Percentiles rank a stretch among this genome's conserved stretches.
Evolutionary conservation across 92 coral and sea anemone species (phyloP).

Genomic region (Zoanthus sansibaricus): DNA sequence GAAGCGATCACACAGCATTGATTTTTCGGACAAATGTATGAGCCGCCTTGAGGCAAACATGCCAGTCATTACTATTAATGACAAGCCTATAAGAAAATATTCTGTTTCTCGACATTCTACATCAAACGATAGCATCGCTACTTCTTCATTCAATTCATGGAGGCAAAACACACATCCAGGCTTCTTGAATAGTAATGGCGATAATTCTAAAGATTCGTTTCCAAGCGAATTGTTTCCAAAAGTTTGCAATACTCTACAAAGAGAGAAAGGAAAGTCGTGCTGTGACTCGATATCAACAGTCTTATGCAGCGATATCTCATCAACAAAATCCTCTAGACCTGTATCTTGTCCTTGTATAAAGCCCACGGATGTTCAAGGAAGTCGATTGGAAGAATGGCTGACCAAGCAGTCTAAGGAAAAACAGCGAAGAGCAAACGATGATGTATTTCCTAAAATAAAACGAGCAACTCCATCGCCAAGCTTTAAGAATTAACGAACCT

Average conservation of each 20-base stretch:
- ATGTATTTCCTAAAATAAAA: background rate
- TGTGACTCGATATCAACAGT: constrained; percentile 30
- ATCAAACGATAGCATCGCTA: background rate
- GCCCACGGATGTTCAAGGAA: background rate
- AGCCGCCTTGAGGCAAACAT: constrained; percentile 9
- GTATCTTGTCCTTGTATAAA: background rate
- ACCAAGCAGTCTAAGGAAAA: background rate
- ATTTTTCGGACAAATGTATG: background rate
- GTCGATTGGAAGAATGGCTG: constrained; percentile 10
- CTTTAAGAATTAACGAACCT: background rate
- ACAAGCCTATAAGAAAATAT: constrained; percentile 29
- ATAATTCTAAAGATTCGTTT: background rate
- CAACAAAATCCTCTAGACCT: constrained; percentile 12
- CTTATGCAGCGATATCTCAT: constrained; percentile 34
- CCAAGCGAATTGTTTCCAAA: background rate
- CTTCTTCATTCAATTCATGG: background rate
- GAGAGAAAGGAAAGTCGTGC: constrained; percentile 2
- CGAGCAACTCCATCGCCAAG: background rate
- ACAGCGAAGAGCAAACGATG: background rate
- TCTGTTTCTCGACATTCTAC: background rate
- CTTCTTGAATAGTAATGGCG: background rate
- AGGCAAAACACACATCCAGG: background rate
- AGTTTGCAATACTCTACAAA: background rate
- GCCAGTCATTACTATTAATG: constrained; percentile 4
- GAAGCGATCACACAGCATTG: constrained; percentile 6